Evolutionary conservation across 2,888 invertebrate genomes (phyloP), one percentile per base, ranked within the genome.

Genomic region (Eupithecia subumbrata): DNA sequence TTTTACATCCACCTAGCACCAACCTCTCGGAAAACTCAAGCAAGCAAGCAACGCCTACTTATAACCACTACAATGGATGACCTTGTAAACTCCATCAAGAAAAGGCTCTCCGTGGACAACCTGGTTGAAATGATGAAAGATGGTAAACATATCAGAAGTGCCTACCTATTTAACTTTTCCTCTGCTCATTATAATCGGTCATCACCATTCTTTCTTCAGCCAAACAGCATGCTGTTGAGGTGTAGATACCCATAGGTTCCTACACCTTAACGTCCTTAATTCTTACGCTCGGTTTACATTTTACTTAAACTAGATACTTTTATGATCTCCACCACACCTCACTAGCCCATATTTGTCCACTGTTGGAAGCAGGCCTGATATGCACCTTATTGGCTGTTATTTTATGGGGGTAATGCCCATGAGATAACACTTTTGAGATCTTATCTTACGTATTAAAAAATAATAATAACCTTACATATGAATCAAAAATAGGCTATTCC

Each of bases 41-140:
- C 22, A 14, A 22, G 12, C 22, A 56, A 48, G 52, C 52, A 60
- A 22, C 5, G 22, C 25, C 5, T 25, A 60, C 25, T 0, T 25
- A 12, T 22, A 22, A 25, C 5, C 25, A 14, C 5, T 25, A 60
- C 12, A 25, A 92, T 92, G 92, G 92, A 91, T 16, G 85, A 86
- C 11, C 86, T 92, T 74, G 84, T 92, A 25, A 86, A 86, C 67
- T 89, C 83, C 77, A 79, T 92, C 18, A 89, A 86, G 82, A 84
- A 85, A 40, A 89, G 88, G 76, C 79, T 88, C 11, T 81, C 86
- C 2, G 79, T 85, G 12, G 88, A 88, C 69, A 84, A 85, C 69
- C 83, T 88, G 25, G 84, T 88, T 34, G 85, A 86, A 45, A 82
- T 84, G 72, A 81, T 84, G 80, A 85, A 86, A 78, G 86, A 87